Evolutionary conservation across 2,888 invertebrate species (phyloP).

Genomic region (Onthophagus sagittarius): DNA sequence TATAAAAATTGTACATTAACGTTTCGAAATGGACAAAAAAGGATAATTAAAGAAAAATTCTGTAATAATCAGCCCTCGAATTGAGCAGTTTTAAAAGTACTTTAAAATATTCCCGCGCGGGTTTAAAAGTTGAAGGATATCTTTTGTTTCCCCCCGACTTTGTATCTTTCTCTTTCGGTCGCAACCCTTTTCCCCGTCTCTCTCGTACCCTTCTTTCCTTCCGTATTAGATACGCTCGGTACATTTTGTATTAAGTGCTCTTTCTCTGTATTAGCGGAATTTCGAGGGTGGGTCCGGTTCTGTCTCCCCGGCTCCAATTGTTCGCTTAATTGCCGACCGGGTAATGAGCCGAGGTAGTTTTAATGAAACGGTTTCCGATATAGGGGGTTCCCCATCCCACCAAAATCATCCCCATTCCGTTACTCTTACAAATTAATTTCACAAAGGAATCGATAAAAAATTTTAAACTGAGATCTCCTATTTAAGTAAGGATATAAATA

Average conservation of each 20-base stretch:
- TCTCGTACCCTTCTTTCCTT: not conserved
- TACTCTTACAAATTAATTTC: not conserved
- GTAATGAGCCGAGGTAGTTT: constrained; percentile 36
- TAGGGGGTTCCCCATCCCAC: not conserved
- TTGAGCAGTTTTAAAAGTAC: too few species aligned
- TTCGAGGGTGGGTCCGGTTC: constrained; percentile 1
- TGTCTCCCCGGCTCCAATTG: constrained; percentile 25
- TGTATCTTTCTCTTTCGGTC: not conserved
- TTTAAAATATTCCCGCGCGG: too few species aligned
- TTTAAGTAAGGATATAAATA: too few species aligned
- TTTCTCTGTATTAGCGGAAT: not conserved
- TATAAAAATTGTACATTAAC: too few species aligned
- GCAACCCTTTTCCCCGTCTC: not conserved
- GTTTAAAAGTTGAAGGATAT: not conserved
- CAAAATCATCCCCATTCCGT: not conserved
- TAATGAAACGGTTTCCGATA: constrained; percentile 35
- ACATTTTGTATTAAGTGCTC: not conserved
- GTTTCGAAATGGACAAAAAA: too few species aligned
- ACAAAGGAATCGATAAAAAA: not conserved
- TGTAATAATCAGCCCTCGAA: too few species aligned
- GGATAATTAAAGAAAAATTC: too few species aligned
- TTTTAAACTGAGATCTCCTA: too few species aligned
- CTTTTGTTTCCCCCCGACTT: not conserved
- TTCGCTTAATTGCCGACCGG: constrained; percentile 34
- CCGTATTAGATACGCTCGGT: not conserved